Evolutionary conservation across 2,797 vertebrate species (phyloP).

Genomic region (Glyptemys insculpta): DNA sequence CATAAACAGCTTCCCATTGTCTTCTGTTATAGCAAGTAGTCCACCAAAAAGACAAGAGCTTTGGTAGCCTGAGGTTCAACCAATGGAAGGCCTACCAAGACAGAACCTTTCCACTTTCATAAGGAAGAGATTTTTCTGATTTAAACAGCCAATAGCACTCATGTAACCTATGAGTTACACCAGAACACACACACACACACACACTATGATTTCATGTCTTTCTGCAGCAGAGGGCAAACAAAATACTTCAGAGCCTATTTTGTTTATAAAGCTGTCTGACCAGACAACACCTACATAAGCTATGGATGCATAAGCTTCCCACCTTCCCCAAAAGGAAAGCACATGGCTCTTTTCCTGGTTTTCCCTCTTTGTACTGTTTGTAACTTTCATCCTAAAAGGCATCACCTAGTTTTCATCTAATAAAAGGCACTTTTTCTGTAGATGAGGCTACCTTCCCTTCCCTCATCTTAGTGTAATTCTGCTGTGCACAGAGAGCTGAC

Average conservation of each 20-base stretch:
- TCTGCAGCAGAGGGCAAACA: constrained; percentile 66
- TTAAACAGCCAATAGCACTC: constrained; percentile 1
- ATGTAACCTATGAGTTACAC: constrained; percentile 8
- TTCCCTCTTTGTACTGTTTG: background rate
- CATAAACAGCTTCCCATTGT: background rate
- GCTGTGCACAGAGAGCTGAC: constrained; percentile 83
- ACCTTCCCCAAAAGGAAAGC: background rate
- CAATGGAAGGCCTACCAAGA: background rate
- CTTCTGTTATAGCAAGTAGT: background rate
- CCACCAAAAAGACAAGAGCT: background rate
- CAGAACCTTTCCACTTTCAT: background rate
- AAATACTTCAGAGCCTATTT: constrained; percentile 14
- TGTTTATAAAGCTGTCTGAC: background rate
- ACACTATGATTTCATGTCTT: background rate
- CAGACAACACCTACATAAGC: background rate
- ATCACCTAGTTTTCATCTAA: background rate
- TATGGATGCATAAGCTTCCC: background rate
- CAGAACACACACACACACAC: background rate
- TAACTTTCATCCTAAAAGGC: background rate
- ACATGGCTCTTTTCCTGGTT: background rate
- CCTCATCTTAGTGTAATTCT: constrained; percentile 31
- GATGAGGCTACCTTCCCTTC: background rate
- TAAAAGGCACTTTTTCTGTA: constrained; percentile 72
- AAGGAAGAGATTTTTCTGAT: background rate
- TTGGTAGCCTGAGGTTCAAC: background rate